Evolutionary conservation across 2,113 vertebrate genomes (phyloP).

Genomic region (Ornithorhynchus anatinus): DNA sequence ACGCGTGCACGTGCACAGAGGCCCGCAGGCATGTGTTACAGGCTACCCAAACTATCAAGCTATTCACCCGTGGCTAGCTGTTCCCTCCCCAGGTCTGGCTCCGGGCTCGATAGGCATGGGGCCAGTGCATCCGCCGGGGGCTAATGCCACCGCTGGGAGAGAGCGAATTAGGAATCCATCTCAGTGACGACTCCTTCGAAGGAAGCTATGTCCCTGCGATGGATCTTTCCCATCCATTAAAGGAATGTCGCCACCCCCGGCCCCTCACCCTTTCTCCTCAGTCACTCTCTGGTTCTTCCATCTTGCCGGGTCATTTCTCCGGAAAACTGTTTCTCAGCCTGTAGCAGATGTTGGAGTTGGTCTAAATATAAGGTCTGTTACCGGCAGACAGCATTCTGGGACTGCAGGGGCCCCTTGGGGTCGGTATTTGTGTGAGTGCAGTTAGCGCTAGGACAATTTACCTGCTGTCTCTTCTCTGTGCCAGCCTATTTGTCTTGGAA

Average conservation of each 20-base stretch:
- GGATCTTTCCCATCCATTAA: background rate
- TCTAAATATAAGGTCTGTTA: background rate
- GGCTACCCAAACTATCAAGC: too few species aligned
- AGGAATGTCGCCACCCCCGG: background rate
- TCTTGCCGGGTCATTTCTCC: background rate
- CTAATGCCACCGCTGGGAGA: too few species aligned
- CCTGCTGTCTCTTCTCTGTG: background rate
- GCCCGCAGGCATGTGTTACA: too few species aligned
- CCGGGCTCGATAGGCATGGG: too few species aligned
- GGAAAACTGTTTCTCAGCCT: background rate
- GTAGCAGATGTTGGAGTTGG: conserved; percentile 10
- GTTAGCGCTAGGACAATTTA: background rate
- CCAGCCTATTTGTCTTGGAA: background rate
- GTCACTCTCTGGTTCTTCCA: background rate
- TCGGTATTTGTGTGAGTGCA: background rate
- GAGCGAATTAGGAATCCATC: background rate
- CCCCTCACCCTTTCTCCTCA: conserved; percentile 3
- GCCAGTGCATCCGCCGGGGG: too few species aligned
- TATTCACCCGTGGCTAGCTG: too few species aligned
- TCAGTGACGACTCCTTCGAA: background rate
- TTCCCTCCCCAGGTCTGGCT: too few species aligned
- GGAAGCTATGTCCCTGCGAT: fast-evolving
- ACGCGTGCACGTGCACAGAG: too few species aligned
- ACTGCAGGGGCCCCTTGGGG: conserved; percentile 16
- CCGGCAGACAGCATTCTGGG: background rate